Evolutionary conservation across 1,140 invertebrate genomes (phyloP).

Genomic region (Popillia japonica): DNA sequence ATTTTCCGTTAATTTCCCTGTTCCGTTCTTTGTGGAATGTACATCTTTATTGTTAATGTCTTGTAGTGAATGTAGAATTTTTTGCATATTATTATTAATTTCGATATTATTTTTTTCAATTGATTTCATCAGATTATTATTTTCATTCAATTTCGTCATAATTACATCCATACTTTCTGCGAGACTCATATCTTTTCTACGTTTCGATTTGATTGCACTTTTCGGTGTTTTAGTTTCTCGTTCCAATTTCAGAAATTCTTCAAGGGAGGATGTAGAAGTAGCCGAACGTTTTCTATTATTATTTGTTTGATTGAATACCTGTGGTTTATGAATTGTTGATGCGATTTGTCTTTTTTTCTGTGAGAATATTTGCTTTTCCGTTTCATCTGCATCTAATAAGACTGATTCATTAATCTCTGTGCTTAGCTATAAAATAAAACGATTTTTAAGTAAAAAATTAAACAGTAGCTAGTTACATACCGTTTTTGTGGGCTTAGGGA

Average conservation of each 20-base stretch:
- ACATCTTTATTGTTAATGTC: neutral
- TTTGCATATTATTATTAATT: neutral
- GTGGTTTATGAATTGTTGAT: neutral
- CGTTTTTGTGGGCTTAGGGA: neutral
- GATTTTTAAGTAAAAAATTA: neutral
- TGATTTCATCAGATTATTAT: neutral
- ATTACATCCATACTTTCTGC: neutral
- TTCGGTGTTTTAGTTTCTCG: neutral
- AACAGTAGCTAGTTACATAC: neutral
- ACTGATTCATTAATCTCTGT: neutral
- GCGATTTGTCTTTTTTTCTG: neutral
- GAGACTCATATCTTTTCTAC: neutral
- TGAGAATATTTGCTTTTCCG: neutral
- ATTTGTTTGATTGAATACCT: neutral
- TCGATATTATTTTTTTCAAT: neutral
- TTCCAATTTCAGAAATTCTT: slow-evolving; percentile 3
- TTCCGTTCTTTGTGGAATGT: neutral
- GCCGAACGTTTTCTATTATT: neutral
- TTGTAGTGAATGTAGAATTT: neutral
- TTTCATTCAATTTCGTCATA: neutral
- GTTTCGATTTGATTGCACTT: neutral
- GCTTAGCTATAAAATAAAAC: neutral
- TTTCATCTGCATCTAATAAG: neutral
- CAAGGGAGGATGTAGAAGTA: neutral
- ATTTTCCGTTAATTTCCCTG: neutral